These are phyloP conservation scores for Cephalophus harveyi DNA, from an alignment of 2,113 vertebrate species.

Conservation along the genomic window DNA sequence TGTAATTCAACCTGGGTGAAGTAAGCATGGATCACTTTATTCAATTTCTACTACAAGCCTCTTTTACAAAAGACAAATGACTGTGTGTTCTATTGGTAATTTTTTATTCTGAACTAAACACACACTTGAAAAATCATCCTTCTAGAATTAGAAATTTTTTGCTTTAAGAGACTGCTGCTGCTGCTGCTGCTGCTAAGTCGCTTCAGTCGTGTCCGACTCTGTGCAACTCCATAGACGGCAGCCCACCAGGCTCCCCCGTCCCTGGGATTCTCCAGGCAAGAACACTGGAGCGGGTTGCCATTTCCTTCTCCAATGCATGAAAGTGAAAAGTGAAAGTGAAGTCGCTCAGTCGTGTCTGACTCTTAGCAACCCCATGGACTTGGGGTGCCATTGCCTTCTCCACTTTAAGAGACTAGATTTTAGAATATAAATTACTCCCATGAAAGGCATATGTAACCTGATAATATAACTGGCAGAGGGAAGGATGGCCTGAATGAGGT, in stretches of 20 bases:
- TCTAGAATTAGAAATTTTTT: not conserved
- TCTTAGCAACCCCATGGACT: no score
- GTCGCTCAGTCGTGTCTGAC: no score
- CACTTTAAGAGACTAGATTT: not conserved
- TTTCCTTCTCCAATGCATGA: no score
- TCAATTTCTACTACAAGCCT: not conserved
- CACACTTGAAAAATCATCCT: not conserved
- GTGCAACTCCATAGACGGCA: no score
- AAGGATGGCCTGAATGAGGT: not conserved
- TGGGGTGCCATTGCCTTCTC: no score
- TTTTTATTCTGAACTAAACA: conserved; percentile 16
- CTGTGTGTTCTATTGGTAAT: not conserved
- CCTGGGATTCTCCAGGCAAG: no score
- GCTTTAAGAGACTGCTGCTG: not conserved
- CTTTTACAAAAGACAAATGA: conserved; percentile 16
- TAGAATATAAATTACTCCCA: not conserved
- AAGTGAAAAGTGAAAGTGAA: no score
- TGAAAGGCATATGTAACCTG: not conserved
- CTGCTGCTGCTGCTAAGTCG: no score
- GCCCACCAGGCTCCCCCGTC: no score
- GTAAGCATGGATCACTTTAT: not conserved
- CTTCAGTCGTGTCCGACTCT: no score
- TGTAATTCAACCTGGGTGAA: conserved; percentile 1
- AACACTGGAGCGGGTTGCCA: no score
- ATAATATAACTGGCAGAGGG: not conserved